Conservation (phyloP, 2,888 invertebrate species). For the Sinhomidia bicolor region DNA sequence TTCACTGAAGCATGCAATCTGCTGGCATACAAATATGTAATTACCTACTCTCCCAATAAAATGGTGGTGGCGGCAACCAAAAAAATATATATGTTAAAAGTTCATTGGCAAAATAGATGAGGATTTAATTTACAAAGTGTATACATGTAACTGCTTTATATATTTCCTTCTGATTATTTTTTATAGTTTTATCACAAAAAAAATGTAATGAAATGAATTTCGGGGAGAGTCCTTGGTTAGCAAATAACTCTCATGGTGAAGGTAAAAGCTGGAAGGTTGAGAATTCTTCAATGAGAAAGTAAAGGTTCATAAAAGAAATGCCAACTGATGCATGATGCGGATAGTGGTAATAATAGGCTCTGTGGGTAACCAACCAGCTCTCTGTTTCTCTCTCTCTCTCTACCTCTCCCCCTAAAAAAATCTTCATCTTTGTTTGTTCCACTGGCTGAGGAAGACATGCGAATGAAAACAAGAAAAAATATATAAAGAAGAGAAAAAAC, state of each 20-base stretch:
- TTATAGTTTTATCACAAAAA: constrained; percentile 29
- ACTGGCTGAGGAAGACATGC: neutral
- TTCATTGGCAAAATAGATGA: constrained; percentile 15
- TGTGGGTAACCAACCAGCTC: neutral
- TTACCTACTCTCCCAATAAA: too few species aligned
- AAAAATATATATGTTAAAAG: neutral
- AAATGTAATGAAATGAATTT: constrained; percentile 7
- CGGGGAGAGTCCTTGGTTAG: constrained; percentile 48
- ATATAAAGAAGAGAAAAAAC: too few species aligned
- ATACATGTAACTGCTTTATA: neutral
- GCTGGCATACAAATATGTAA: neutral
- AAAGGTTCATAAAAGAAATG: constrained; percentile 41
- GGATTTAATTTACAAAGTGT: neutral
- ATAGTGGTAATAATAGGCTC: neutral
- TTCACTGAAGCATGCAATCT: too few species aligned
- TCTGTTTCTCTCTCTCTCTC: neutral
- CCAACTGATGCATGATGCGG: constrained; percentile 15
- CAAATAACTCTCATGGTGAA: constrained; percentile 59
- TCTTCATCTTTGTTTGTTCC: neutral
- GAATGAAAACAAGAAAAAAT: neutral
- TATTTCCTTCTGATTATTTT: constrained; percentile 41
- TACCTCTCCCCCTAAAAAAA: neutral
- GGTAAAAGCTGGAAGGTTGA: constrained; percentile 52
- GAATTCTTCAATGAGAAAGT: neutral
- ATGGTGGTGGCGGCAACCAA: neutral